Evolutionary conservation across 2,888 invertebrate genomes (phyloP).

Genomic region (Azorinus chamasolen): DNA sequence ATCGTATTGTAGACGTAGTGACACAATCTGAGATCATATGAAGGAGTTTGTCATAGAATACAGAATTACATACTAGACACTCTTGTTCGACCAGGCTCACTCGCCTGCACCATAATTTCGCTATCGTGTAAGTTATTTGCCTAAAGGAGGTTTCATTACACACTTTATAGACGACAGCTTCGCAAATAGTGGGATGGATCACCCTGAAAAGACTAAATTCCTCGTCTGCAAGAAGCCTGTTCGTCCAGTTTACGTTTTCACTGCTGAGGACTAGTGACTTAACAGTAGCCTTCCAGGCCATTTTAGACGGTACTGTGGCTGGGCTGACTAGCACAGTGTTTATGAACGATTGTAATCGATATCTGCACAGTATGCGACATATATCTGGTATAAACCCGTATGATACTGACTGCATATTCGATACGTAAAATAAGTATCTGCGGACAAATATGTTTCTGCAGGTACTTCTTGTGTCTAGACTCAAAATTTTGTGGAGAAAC

Average conservation of each 20-base stretch:
- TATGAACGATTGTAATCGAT: neutral
- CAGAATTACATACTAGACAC: no score
- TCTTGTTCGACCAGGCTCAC: no score
- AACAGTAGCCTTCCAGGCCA: neutral
- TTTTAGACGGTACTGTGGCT: constrained; percentile 1
- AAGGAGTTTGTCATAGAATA: no score
- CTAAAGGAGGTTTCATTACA: no score
- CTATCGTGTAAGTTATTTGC: no score
- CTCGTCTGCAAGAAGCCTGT: neutral
- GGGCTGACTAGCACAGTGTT: neutral
- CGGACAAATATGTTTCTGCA: constrained; percentile 5
- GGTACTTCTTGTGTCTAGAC: neutral
- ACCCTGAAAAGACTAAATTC: neutral
- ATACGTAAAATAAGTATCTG: neutral
- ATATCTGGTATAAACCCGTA: constrained; percentile 15
- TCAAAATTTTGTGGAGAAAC: neutral
- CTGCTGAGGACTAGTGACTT: neutral
- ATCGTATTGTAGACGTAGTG: no score
- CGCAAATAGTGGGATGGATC: neutral
- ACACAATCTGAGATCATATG: no score
- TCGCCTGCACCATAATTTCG: no score
- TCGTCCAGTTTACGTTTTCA: neutral
- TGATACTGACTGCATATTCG: neutral
- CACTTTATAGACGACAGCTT: no score
- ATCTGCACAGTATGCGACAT: neutral